A percentile compares a stretch with the other conserved stretches of the same genome.
These are phyloP conservation scores for Prorops nasuta DNA, from an alignment of 1,140 invertebrate species.

Conservation along the genomic window DNA sequence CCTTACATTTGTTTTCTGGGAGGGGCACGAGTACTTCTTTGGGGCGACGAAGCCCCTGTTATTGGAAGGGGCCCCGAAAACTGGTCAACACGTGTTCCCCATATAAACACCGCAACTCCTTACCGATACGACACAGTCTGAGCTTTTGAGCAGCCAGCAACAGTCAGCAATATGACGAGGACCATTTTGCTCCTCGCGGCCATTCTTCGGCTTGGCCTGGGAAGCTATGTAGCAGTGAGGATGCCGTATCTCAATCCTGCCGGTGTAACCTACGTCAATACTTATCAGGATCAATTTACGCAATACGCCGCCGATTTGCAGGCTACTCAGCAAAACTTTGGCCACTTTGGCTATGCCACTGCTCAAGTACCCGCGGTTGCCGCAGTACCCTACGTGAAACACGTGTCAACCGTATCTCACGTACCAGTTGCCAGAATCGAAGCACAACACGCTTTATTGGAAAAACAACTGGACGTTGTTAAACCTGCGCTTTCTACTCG, in stretches of 20 bases:
- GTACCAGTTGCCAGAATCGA: slow-evolving; percentile 57
- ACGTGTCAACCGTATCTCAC: slow-evolving; percentile 55
- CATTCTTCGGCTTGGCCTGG: slow-evolving; percentile 36
- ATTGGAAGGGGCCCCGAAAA: too few species aligned
- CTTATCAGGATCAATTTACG: slow-evolving; percentile 33
- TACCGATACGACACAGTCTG: too few species aligned
- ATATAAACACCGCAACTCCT: too few species aligned
- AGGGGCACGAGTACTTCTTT: too few species aligned
- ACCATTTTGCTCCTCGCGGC: too few species aligned
- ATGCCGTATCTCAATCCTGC: slow-evolving; percentile 56
- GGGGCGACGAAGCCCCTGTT: too few species aligned
- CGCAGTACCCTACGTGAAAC: slow-evolving; percentile 55
- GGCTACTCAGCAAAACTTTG: slow-evolving; percentile 21
- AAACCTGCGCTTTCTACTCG: slow-evolving; percentile 57
- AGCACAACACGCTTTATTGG: slow-evolving; percentile 55
- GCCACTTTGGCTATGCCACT: slow-evolving; percentile 41
- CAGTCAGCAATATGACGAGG: too few species aligned
- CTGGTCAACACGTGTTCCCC: too few species aligned
- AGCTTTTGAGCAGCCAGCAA: too few species aligned
- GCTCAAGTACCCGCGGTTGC: slow-evolving; percentile 43
- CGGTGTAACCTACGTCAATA: slow-evolving; percentile 52
- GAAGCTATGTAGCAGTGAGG: slow-evolving; percentile 43
- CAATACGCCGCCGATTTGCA: slow-evolving; percentile 22
- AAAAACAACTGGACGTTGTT: slow-evolving; percentile 58
- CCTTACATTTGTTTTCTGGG: too few species aligned